Evolutionary conservation across 92 coral and sea anemone species (phyloP).

Genomic region (Palythoa grandis): DNA sequence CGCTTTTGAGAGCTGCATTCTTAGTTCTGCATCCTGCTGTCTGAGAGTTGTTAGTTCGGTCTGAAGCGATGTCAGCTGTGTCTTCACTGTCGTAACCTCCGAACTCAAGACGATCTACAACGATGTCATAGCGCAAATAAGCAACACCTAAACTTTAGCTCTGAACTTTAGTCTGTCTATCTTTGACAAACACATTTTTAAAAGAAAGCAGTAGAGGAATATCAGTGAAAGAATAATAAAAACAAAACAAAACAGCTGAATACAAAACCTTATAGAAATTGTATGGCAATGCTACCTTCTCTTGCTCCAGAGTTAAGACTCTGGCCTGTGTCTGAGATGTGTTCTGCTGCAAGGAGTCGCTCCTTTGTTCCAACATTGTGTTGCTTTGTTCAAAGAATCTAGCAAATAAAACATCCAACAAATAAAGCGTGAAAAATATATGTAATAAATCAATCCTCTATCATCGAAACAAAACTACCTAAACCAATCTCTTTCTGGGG

Average conservation of each 20-base stretch:
- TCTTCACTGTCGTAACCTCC: constrained; percentile 82
- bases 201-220: too few species aligned
- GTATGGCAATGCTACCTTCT: constrained; percentile 60
- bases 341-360: constrained; percentile 90
- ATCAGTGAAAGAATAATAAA: too few species aligned
- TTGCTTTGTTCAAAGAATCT: constrained; percentile 98
- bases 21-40: constrained; percentile 87
- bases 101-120: constrained; percentile 77
- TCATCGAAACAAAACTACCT: neutral
- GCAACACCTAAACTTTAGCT: neutral
- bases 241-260: too few species aligned
- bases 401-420: neutral
- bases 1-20: constrained; percentile 72
- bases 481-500: neutral
- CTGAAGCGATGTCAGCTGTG: constrained; percentile 73
- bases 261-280: too few species aligned
- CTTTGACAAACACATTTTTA: too few species aligned
- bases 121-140: neutral
- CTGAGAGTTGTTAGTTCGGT: constrained; percentile 76
- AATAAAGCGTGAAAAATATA: neutral
- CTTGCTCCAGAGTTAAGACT: constrained; percentile 87
- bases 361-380: constrained; percentile 94
- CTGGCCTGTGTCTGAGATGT: constrained; percentile 89
- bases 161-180: neutral
- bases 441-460: neutral